Base-by-base conservation (phyloP, 2,797 vertebrate species). In the Poeciliopsis turneri region DNA sequence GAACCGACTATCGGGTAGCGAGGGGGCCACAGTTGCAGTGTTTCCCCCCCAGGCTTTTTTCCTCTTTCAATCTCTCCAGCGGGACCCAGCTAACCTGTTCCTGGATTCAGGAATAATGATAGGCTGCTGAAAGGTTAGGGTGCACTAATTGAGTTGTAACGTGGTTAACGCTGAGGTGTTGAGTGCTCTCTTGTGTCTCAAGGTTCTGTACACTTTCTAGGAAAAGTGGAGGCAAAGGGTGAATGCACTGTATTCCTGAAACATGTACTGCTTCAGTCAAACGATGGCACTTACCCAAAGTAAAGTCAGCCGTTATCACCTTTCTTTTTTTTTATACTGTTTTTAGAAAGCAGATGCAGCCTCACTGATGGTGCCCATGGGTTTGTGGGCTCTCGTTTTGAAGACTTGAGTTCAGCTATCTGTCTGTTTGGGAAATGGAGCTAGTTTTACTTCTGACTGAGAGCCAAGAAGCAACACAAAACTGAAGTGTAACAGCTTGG, bases 51-150 rank as follows among this genome's bases (percentile, higher is more conserved):
- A 6, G 30, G 28, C 47, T 45, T 79, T 74, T 78, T 80, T 75
- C 64, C 81, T 70, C 43, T 28, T 70, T 70, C 39, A 53, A 45
- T 88, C 85, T 80, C 83, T 84, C 87, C 57, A 80, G 79, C 88
- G 88, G 77, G 82, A 90, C 84, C 82, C 77, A 46, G 85, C 88
- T 92, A 90, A 91, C 90, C 85, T 84, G 79, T 84, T n/a, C 36
- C 83, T 81, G 79, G 76, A 80, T 89, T 86, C 72, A 75, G 66
- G 85, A 84, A 84, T 93, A 93, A 93, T 93, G 85, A 92, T 87
- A 84, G 79, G 82, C 88, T 88, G 90, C 87, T 87, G 86, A 93
- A 92, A 92, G 93, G 91, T 93, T 92, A 88, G 85, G 78, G 75
- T 28, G 39, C 84, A 82, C 85, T 93, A 92, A 92, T 92, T 92